phyloP scores from a whole-genome alignment of 2,888 invertebrate genomes.

The Dryobotodes eremita region DNA sequence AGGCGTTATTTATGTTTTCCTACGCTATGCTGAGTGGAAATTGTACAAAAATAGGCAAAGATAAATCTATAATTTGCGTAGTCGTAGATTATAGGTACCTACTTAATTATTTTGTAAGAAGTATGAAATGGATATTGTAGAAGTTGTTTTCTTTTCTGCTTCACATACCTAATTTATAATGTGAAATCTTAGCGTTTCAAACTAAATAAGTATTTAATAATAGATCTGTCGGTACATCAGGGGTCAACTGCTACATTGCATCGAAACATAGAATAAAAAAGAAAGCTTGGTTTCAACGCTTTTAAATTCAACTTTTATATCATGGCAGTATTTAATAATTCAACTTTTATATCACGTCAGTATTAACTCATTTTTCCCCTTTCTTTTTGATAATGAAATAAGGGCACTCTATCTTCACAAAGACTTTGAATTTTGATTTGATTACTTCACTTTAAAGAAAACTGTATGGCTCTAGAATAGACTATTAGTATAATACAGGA shows the following conservation, averaged over 20 bases:
- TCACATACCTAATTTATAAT: not conserved
- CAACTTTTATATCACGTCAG: no score
- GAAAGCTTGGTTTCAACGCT: not conserved
- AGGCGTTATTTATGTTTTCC: constrained; percentile 12
- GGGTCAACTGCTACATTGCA: not conserved
- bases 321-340: not conserved
- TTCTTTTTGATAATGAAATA: not conserved
- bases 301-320: not conserved
- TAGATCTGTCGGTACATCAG: not conserved
- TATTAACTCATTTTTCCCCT: no score
- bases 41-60: not conserved
- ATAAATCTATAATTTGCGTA: not conserved
- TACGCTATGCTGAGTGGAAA: not conserved
- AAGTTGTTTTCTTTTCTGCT: not conserved
- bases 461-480: not conserved
- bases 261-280: not conserved
- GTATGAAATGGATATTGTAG: not conserved
- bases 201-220: not conserved
- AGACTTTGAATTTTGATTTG: not conserved
- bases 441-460: constrained; percentile 9
- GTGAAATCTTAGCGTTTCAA: not conserved
- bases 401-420: not conserved
- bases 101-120: not conserved
- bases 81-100: not conserved
- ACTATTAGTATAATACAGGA: not conserved